These are phyloP conservation scores for Drosophila sordidula DNA, from an alignment of 2,888 invertebrate species.

Conservation along the genomic window DNA sequence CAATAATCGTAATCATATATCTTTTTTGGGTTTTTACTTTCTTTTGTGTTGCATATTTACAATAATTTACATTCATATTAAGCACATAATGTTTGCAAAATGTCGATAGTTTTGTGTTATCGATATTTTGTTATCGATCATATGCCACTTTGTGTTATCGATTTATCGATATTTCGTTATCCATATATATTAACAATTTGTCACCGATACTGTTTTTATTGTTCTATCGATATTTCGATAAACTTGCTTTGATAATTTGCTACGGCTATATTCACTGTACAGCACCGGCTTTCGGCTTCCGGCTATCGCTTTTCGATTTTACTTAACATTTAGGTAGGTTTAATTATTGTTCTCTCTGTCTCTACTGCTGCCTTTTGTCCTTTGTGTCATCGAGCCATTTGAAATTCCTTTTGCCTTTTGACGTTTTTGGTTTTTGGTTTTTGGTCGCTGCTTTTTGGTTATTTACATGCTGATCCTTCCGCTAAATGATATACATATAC, in stretches of 20 bases:
- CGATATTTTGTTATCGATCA: slow-evolving; percentile 2
- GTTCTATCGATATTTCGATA: slow-evolving; percentile 19
- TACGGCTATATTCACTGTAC: slow-evolving; percentile 55
- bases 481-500: slow-evolving; percentile 69
- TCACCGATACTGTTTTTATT: slow-evolving; percentile 16
- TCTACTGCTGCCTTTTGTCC: slow-evolving; percentile 21
- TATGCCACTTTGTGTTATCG: background rate
- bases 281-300: slow-evolving; percentile 26
- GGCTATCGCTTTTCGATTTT: slow-evolving; percentile 13
- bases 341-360: slow-evolving; percentile 78
- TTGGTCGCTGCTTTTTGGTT: slow-evolving; percentile 65
- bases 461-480: slow-evolving; percentile 68
- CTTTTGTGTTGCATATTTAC: slow-evolving; percentile 61
- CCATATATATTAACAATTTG: background rate
- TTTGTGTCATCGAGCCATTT: slow-evolving; percentile 7
- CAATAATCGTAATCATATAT: slow-evolving; percentile 38
- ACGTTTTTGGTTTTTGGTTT: slow-evolving; percentile 50
- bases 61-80: slow-evolving; percentile 74
- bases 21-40: slow-evolving; percentile 13
- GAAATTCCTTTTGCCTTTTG: slow-evolving; percentile 36
- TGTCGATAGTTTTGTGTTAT: slow-evolving; percentile 12
- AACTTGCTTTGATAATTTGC: slow-evolving; percentile 29
- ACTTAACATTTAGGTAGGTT: slow-evolving; percentile 70
- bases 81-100: slow-evolving; percentile 52
- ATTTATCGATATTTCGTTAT: slow-evolving; percentile 8